Conservation (phyloP, 1,140 invertebrate genomes). For the Anastrepha obliqua region DNA sequence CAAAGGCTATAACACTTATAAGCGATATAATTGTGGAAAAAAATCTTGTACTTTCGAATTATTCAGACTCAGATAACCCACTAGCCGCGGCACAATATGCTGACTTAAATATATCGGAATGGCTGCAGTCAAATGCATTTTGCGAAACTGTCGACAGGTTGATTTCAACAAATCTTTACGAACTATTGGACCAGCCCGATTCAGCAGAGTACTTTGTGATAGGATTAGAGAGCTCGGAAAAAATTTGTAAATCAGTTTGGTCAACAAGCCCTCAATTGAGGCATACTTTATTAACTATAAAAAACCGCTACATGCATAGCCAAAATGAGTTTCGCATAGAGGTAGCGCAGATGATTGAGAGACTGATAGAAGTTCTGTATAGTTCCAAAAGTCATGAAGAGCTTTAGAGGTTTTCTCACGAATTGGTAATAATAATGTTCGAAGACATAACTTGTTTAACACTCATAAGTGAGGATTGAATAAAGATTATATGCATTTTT, state of each 20-base stretch:
- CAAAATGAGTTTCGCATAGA: constrained; percentile 68
- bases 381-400: constrained; percentile 59
- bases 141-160: constrained; percentile 62
- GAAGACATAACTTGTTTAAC: not conserved
- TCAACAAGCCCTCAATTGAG: constrained; percentile 62
- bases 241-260: constrained; percentile 64
- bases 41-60: constrained; percentile 60
- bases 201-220: constrained; percentile 65
- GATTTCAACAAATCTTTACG: constrained; percentile 60
- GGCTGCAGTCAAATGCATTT: constrained; percentile 65
- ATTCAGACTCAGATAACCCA: constrained; percentile 56
- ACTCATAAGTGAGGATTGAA: no score
- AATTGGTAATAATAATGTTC: not conserved
- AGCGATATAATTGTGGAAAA: constrained; percentile 68
- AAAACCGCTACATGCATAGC: constrained; percentile 63
- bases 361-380: not conserved
- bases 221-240: constrained; percentile 61
- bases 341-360: constrained; percentile 60
- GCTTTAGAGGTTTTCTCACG: constrained; percentile 57
- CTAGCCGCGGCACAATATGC: constrained; percentile 65
- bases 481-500: no score
- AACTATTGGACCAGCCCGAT: constrained; percentile 67
- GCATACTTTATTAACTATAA: constrained; percentile 64
- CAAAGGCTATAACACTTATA: constrained; percentile 67
- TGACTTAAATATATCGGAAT: constrained; percentile 64